Base-by-base conservation (phyloP, 2,888 invertebrate species). In the Auanema sp. region DNA sequence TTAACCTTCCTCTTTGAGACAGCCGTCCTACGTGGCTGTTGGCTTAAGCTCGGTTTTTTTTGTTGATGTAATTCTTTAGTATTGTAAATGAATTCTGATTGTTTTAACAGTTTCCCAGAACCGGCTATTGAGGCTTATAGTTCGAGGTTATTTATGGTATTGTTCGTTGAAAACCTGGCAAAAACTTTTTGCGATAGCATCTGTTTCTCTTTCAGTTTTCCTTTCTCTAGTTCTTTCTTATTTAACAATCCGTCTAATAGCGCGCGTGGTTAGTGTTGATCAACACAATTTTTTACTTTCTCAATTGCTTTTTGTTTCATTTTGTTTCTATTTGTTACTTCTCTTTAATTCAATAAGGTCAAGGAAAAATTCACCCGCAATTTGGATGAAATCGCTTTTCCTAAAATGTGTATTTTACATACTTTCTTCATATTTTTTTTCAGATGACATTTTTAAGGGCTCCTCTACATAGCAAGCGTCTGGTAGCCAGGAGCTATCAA, bases 401-500 rank as follows among this genome's bases (percentile, higher is more conserved):
- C 3, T 47, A 21, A n/a, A 41, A 56, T 18, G n/a, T 41, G 18
- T 23, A 14, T 18, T 24, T 49, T 51, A 49, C 10, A n/a, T 40
- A 2, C 52, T n/a, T n/a, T 14, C 14, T 52, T 25, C 23, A 11
- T 33, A 41, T 11, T 14, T 11, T 11, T n/a, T 42, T 47, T 18
- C 43, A n/a, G 33, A 52, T 52, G 52, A 18, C 21, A 21, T 24
- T 52, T n/a, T 12, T 52, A 52, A 18, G 52, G 59, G 41, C 24
- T 51, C 24, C 6, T 60, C 16, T 50, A 41, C 41, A 49, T 41
- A 23, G 25, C 23, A 10, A 58, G 49, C 50, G 47, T 47, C 47
- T 43, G 53, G 43, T 40, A 60, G 60, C 40, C 41, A 51, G 63
- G 5, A 41, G 58, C 21, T 52, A 42, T 21, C 33, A 60, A 8